Percentiles rank a stretch among this genome's conserved stretches.
These are phyloP conservation scores for Athalia circularis DNA, from an alignment of 2,888 invertebrate genomes.

Conservation along the genomic window DNA sequence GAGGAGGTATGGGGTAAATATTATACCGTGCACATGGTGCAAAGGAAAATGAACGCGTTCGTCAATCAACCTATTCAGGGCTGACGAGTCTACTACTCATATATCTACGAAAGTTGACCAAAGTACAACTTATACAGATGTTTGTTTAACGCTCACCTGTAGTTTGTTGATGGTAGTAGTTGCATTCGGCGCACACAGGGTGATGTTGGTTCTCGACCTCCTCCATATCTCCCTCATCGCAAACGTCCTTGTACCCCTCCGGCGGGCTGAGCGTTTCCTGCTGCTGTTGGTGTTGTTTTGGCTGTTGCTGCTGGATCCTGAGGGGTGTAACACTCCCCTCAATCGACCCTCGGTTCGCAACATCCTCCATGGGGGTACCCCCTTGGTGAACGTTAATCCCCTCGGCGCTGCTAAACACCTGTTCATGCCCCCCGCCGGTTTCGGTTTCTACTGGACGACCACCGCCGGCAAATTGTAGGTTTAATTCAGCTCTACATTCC, in stretches of 20 bases:
- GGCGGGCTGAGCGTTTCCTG: slow-evolving; percentile 92
- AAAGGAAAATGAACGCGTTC: too few species aligned
- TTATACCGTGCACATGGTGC: too few species aligned
- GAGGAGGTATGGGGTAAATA: too few species aligned
- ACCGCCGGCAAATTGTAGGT: slow-evolving; percentile 71
- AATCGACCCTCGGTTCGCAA: slow-evolving; percentile 45
- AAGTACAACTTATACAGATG: background rate
- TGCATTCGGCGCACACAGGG: slow-evolving; percentile 81
- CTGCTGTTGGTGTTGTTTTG: slow-evolving; percentile 58
- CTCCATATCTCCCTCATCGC: slow-evolving; percentile 78
- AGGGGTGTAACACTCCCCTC: slow-evolving; percentile 47
- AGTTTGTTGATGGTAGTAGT: slow-evolving; percentile 74
- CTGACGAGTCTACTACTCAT: too few species aligned
- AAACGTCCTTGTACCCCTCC: slow-evolving; percentile 93
- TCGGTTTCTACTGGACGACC: slow-evolving; percentile 63
- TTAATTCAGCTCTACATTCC: slow-evolving; percentile 71
- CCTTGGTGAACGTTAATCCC: slow-evolving; percentile 51
- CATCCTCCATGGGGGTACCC: slow-evolving; percentile 48
- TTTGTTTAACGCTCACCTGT: slow-evolving; percentile 73
- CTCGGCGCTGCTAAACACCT: slow-evolving; percentile 51
- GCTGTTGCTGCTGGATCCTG: slow-evolving; percentile 49
- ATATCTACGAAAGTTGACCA: background rate
- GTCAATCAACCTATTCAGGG: too few species aligned
- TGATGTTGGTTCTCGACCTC: slow-evolving; percentile 78
- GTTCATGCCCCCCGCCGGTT: slow-evolving; percentile 41